Conservation (phyloP, 2,113 vertebrate species). For the Amia ocellicauda region DNA sequence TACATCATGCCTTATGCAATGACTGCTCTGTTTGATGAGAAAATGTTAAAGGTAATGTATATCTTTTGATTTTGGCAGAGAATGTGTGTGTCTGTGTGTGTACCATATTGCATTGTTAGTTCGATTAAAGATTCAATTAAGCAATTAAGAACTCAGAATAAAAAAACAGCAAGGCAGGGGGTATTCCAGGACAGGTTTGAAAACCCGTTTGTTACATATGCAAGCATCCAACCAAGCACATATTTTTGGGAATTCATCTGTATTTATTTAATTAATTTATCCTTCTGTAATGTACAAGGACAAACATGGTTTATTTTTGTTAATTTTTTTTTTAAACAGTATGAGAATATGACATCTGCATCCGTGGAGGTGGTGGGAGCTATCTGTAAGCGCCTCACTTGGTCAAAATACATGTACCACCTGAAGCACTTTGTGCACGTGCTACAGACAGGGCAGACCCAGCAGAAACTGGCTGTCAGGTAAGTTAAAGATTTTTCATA, state of each 20-base stretch:
- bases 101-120: no score
- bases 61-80: not conserved
- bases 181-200: no score
- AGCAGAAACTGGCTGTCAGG: constrained; percentile 88
- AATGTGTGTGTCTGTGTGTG: not conserved
- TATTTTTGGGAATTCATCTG: no score
- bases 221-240: no score
- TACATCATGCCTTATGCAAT: constrained; percentile 95
- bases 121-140: no score
- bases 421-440: constrained; percentile 88
- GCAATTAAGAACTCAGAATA: no score
- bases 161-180: no score
- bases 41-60: constrained; percentile 84
- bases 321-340: constrained; percentile 57
- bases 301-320: no score
- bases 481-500: constrained; percentile 37
- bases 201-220: no score
- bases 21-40: constrained; percentile 80
- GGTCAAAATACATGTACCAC: constrained; percentile 89
- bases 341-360: constrained; percentile 84
- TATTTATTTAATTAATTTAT: no score
- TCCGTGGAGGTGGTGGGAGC: constrained; percentile 86
- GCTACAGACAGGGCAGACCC: constrained; percentile 75
- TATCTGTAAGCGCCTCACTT: constrained; percentile 80
- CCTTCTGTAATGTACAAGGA: no score